phyloP scores from a whole-genome alignment of 2,113 vertebrate genomes.

The Python bivittatus region DNA sequence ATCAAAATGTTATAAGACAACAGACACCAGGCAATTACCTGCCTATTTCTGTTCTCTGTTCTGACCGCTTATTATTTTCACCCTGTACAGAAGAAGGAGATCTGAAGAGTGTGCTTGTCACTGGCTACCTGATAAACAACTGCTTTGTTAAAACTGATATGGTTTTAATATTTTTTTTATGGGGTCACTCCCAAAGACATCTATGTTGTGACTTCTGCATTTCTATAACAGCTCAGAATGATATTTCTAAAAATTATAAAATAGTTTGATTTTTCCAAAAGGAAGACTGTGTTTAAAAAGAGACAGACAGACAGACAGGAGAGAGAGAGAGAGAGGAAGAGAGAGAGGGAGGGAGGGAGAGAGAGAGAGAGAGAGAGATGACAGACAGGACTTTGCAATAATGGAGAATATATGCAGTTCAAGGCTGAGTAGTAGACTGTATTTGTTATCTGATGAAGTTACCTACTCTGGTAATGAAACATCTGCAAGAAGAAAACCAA shows the following conservation, averaged over 20 bases:
- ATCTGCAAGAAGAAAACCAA: background rate
- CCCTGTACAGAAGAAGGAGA: background rate
- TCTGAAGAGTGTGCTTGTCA: background rate
- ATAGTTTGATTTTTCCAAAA: background rate
- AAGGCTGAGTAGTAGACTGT: background rate
- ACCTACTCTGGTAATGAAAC: background rate
- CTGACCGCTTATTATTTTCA: background rate
- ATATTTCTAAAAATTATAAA: background rate
- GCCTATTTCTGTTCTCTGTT: background rate
- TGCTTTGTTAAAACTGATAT: background rate
- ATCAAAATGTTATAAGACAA: background rate
- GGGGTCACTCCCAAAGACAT: background rate
- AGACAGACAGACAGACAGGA: too few species aligned
- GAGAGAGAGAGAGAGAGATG: too few species aligned
- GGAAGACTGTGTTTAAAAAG: background rate
- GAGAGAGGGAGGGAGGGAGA: too few species aligned
- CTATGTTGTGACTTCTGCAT: background rate
- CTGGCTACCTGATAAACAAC: background rate
- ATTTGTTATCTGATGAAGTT: background rate
- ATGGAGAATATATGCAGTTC: background rate
- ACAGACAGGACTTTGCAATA: background rate
- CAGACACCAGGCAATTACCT: background rate
- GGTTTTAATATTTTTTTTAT: background rate
- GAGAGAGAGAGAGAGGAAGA: too few species aligned
- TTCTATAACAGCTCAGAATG: background rate